Evolutionary conservation across 2,797 vertebrate genomes (phyloP), one percentile per base, ranked within the genome.

Genomic region (Babyrousa celebensis): DNA sequence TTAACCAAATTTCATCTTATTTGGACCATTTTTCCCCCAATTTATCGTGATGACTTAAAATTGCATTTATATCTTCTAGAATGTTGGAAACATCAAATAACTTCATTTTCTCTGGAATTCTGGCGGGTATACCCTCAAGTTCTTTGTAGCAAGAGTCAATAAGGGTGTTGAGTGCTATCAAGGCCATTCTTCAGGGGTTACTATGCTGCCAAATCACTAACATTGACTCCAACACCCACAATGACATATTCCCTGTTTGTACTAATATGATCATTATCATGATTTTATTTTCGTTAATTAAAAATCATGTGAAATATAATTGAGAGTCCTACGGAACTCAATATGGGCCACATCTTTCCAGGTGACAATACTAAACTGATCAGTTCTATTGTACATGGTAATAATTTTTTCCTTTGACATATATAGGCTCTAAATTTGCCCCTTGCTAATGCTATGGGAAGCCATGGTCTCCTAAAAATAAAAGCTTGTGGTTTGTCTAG

Each of bases 361-460:
- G 54, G 16, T 54, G 36, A 83, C 65, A 58, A 3, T 54, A 91
- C 40, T 40, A 93, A 91, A 17, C 0, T 36, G 5, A 80, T 84
- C 11, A 43, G 4, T 77, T 16, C 68, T 3, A 12, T 91, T 32
- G 58, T 84, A 67, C 40, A 40, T 75, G 36, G 14, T 7, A 16
- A 43, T 74, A 85, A 71, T 91, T 23, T 92, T 92, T 72, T 56
- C 32, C 25, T 94, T 72, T 91, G 52, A 29, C 5, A 70, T 94
- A 86, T 48, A 80, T 29, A 78, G 85, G 20, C 17, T 91, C 11
- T 56, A 91, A 83, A 74, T 79, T 68, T 90, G 17, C 21, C 62
- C 58, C 43, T 85, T 67, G 75, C 27, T 83, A 91, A 91, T 96
- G 43, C 10, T 88, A 18, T 72, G 32, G 4, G 12, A 77, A 88